Evolutionary conservation across 37 sponge, comb jelly and placozoan species (phyloP), one percentile per base, ranked within the genome.

Genomic region (Eunapius fragilis): DNA sequence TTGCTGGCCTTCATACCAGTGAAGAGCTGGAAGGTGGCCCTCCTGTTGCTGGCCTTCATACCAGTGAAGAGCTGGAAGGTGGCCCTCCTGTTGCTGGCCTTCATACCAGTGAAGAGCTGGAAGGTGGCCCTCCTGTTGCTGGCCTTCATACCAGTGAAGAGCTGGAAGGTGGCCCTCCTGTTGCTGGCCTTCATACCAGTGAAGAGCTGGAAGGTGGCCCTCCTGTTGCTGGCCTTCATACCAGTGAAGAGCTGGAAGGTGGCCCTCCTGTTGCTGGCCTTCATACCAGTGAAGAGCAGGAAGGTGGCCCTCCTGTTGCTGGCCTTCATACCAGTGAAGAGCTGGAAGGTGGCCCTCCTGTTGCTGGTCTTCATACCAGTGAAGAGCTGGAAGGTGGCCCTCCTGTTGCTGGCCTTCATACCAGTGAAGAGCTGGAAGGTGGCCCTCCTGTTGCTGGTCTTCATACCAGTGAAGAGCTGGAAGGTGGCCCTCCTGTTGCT

Each of bases 41-140:
- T 93, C n/a, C 31, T 93, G 23, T 82, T 93, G 80, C 80, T 93
- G 26, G 31, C 89, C 38, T 25, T 93, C 38, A 90, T 74, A 2
- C 89, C 89, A 58, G 71, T 74, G n/a, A 79, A 67, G 71, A 87
- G 86, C 23, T 89, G 83, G 80, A 78, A 84, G 45, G 83, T 93
- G 34, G 86, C 93, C 3, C 75, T 93, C n/a, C 31, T 93, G 23
- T 82, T 93, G 80, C 80, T 93, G 26, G 31, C 89, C 38, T 25
- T 93, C 38, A 90, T 74, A 2, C 89, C 89, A 58, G 71, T 74
- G n/a, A 79, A 67, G 71, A 87, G 86, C 23, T 89, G 83, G 80
- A 78, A 84, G 45, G 83, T 93, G 34, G 86, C 93, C 3, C 75
- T 93, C n/a, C 31, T 93, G 23, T 82, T 93, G 80, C 80, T 93